Evolutionary conservation across 2,797 vertebrate species (phyloP).

Genomic region (Neosilurus mollespiculum): DNA sequence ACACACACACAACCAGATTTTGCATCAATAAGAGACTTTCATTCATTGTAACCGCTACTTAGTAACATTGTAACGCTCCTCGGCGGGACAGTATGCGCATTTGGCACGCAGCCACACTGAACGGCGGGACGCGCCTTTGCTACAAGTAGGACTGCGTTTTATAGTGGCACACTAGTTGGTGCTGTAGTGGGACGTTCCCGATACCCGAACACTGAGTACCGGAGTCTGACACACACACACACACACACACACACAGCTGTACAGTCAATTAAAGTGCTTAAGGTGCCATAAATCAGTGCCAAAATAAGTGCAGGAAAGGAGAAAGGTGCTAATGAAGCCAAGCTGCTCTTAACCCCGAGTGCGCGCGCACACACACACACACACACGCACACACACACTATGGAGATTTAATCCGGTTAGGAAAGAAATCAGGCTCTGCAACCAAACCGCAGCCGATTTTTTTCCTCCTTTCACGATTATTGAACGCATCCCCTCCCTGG

Average conservation of each 20-base stretch:
- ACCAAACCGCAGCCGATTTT: conserved; percentile 41
- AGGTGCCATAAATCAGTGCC: conserved; percentile 4
- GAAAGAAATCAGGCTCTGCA: conserved; percentile 75
- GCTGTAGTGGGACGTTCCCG: not conserved
- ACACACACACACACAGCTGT: conserved; percentile 1
- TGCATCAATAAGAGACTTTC: not conserved
- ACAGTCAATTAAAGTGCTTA: conserved; percentile 12
- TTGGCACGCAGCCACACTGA: not conserved
- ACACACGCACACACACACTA: not conserved
- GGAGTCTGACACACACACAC: not conserved
- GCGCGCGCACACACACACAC: not conserved
- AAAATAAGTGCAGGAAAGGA: conserved; percentile 1
- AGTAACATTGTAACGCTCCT: conserved; percentile 4
- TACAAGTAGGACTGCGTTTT: not conserved
- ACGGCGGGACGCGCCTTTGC: not conserved
- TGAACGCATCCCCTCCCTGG: too few species aligned
- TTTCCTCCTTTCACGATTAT: too few species aligned
- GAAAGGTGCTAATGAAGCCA: conserved; percentile 15
- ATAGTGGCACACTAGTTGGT: not conserved
- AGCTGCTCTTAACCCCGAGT: not conserved
- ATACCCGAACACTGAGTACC: not conserved
- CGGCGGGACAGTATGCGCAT: not conserved
- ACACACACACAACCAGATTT: not conserved
- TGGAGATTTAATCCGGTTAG: conserved; percentile 76
- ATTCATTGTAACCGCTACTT: not conserved